Conservation (phyloP, 1,140 invertebrate genomes). For the Drosophila chauvacae region DNA sequence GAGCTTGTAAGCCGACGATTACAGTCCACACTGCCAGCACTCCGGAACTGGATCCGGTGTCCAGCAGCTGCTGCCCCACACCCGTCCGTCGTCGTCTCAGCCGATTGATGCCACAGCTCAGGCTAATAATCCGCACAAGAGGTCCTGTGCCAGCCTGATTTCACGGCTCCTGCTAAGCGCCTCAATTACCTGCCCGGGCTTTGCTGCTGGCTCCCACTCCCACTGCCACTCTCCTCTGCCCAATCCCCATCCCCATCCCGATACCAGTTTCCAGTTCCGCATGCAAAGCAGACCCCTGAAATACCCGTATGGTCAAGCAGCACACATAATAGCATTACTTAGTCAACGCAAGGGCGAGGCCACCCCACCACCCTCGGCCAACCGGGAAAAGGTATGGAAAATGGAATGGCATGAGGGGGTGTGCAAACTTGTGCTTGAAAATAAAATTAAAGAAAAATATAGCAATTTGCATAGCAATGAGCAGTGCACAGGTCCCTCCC, state of each 20-base stretch:
- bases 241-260: conserved; percentile 38
- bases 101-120: conserved; percentile 41
- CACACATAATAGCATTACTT: conserved; percentile 56
- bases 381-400: background rate
- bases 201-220: conserved; percentile 2
- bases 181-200: conserved; percentile 58
- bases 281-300: conserved; percentile 15
- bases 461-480: conserved; percentile 79
- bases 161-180: conserved; percentile 34
- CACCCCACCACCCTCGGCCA: background rate
- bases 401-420: background rate
- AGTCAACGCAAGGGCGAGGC: conserved; percentile 37
- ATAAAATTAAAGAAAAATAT: conserved; percentile 78
- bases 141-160: conserved; percentile 16
- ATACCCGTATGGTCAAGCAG: conserved; percentile 45
- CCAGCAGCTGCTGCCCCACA: conserved; percentile 7
- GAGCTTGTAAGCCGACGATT: conserved; percentile 39
- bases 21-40: conserved; percentile 16
- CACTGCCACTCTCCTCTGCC: conserved; percentile 14
- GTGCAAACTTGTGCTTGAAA: conserved; percentile 50
- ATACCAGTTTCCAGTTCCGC: conserved; percentile 5
- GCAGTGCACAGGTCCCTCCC: conserved; percentile 29
- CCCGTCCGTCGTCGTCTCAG: background rate
- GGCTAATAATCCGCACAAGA: conserved; percentile 46
- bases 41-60: conserved; percentile 6